Evolutionary conservation across 2,888 invertebrate species (phyloP).

Genomic region (Drosophila kambysellisi): DNA sequence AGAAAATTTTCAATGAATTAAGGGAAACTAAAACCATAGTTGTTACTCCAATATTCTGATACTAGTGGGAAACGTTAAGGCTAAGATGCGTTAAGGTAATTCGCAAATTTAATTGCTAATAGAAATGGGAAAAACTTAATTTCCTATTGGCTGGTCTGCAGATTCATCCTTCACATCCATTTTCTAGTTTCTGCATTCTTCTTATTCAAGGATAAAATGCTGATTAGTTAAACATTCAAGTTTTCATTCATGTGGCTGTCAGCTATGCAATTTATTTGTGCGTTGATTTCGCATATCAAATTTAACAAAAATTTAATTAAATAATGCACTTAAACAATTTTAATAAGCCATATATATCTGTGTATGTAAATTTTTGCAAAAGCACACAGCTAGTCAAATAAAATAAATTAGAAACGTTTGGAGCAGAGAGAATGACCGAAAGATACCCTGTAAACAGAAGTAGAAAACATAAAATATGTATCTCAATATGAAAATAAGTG

Average conservation of each 20-base stretch:
- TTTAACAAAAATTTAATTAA: constrained; percentile 76
- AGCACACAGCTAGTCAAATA: constrained; percentile 10
- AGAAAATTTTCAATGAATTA: too few species aligned
- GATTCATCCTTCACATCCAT: neutral
- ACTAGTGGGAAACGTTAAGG: too few species aligned
- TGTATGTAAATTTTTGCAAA: constrained; percentile 33
- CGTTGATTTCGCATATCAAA: constrained; percentile 60
- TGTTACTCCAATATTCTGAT: too few species aligned
- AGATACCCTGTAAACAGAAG: neutral
- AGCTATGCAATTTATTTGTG: constrained; percentile 26
- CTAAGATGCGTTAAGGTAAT: too few species aligned
- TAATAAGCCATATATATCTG: constrained; percentile 70
- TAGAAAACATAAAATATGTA: neutral
- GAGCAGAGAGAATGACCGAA: neutral
- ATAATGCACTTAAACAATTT: constrained; percentile 65
- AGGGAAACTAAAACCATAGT: too few species aligned
- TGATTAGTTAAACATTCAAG: neutral
- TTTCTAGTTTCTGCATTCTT: too few species aligned
- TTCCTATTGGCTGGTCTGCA: too few species aligned
- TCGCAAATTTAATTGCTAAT: too few species aligned
- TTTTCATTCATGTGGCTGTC: constrained; percentile 23
- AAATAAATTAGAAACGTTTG: neutral
- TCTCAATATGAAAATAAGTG: neutral
- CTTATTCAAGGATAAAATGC: neutral
- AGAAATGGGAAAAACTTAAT: too few species aligned